These are phyloP conservation scores for Myotis lucifugus DNA, from an alignment of 2,113 vertebrate species.

Conservation along the genomic window DNA sequence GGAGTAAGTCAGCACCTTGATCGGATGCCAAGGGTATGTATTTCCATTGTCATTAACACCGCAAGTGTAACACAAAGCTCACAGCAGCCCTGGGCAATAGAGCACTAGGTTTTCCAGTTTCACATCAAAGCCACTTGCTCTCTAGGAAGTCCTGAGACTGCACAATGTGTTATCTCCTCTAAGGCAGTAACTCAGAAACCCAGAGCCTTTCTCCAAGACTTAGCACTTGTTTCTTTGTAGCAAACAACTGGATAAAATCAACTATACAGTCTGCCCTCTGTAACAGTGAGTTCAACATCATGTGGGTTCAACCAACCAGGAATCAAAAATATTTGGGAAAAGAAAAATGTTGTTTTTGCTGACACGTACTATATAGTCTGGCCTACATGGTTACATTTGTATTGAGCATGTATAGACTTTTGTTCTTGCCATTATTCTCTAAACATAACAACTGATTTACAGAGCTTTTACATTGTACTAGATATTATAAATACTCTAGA, in stretches of 20 bases:
- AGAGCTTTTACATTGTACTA: not conserved
- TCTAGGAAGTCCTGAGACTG: conserved; percentile 62
- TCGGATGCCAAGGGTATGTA: conserved; percentile 46
- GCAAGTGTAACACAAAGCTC: conserved; percentile 63
- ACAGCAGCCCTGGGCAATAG: conserved; percentile 43
- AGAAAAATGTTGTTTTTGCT: not conserved
- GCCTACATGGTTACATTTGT: not conserved
- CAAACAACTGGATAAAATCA: conserved; percentile 65
- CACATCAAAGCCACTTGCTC: conserved; percentile 68
- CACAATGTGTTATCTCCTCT: conserved; percentile 57
- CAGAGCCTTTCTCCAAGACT: conserved; percentile 56
- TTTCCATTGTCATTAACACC: conserved; percentile 74
- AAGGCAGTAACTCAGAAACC: conserved; percentile 60
- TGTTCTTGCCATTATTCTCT: not conserved
- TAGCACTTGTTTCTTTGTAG: conserved; percentile 13
- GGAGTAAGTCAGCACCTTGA: conserved; percentile 67
- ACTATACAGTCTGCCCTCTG: not conserved
- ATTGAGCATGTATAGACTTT: not conserved
- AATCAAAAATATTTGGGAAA: not conserved
- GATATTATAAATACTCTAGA: not conserved
- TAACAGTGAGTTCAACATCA: not conserved
- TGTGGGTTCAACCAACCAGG: not conserved
- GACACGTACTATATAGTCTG: not conserved
- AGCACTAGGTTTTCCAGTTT: conserved; percentile 64
- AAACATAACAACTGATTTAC: not conserved